phyloP scores from a whole-genome alignment of 2,113 vertebrate genomes.

The Antechinus stuartii region DNA sequence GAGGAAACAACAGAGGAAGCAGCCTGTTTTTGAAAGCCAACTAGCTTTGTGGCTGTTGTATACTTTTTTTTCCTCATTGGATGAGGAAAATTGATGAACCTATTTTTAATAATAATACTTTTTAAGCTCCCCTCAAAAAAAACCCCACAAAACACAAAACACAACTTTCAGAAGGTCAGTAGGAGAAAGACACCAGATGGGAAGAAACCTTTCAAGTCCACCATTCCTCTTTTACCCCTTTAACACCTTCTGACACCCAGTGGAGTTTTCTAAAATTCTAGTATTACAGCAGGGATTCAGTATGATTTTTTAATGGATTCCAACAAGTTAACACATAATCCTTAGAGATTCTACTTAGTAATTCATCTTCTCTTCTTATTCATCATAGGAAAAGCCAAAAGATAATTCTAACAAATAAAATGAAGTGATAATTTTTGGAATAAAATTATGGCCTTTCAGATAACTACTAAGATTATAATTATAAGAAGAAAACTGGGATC shows the following conservation, averaged over 20 bases:
- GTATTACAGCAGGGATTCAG: slow-evolving; percentile 72
- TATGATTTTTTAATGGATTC: slow-evolving; percentile 70
- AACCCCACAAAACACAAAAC: not conserved
- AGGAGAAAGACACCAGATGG: slow-evolving; percentile 84
- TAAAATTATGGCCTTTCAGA: not conserved
- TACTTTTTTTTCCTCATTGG: slow-evolving; percentile 70
- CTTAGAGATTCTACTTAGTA: slow-evolving; percentile 56
- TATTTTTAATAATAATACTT: slow-evolving; percentile 68
- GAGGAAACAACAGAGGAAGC: slow-evolving; percentile 84
- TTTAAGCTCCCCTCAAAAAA: not conserved
- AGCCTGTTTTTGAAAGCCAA: slow-evolving; percentile 80
- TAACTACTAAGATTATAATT: not conserved
- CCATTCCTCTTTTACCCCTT: slow-evolving; percentile 82
- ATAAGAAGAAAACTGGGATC: not conserved
- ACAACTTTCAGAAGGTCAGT: slow-evolving; percentile 72
- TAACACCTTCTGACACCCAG: slow-evolving; percentile 83
- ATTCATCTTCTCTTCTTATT: slow-evolving; percentile 65
- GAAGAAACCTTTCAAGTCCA: slow-evolving; percentile 83
- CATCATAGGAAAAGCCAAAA: slow-evolving; percentile 28
- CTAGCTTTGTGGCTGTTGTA: slow-evolving; percentile 74
- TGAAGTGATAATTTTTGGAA: slow-evolving; percentile 40
- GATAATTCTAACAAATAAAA: not conserved
- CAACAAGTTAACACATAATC: slow-evolving; percentile 65
- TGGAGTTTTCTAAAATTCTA: slow-evolving; percentile 82
- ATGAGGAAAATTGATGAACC: slow-evolving; percentile 73